These are phyloP conservation scores for Episyrphus balteatus DNA, from an alignment of 1,140 invertebrate species.

Conservation along the genomic window DNA sequence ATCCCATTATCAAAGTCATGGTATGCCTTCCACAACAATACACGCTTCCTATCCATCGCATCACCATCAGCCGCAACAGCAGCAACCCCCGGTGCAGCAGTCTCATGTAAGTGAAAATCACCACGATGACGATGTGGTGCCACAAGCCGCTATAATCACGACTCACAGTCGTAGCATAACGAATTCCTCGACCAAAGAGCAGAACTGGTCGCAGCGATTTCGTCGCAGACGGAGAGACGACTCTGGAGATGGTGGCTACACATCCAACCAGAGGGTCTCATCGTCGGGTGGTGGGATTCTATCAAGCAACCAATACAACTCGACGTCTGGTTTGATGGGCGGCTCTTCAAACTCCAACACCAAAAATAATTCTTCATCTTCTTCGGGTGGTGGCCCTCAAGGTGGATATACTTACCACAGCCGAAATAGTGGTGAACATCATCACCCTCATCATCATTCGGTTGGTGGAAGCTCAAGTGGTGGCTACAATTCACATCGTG, in stretches of 20 bases:
- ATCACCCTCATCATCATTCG: constrained; percentile 13
- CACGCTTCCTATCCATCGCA: constrained; percentile 21
- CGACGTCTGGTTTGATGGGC: too few species aligned
- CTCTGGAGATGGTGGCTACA: too few species aligned
- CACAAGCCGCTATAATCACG: constrained; percentile 5
- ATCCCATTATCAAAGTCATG: constrained; percentile 19
- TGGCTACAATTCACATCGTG: constrained; percentile 14
- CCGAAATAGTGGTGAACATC: constrained; percentile 3
- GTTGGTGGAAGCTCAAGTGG: constrained; percentile 12
- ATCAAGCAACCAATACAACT: too few species aligned
- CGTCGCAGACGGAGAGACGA: too few species aligned
- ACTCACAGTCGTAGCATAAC: constrained; percentile 15
- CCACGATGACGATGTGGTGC: constrained; percentile 9
- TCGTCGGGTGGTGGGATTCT: too few species aligned
- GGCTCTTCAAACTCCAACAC: background rate
- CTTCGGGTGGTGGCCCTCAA: constrained; percentile 6
- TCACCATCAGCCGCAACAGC: constrained; percentile 5
- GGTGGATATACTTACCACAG: background rate
- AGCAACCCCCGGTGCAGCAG: constrained; percentile 8
- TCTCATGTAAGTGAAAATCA: constrained; percentile 9
- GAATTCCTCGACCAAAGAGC: constrained; percentile 6
- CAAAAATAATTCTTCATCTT: constrained; percentile 4
- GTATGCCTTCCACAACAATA: constrained; percentile 24
- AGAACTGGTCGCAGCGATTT: too few species aligned
- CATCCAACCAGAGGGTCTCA: too few species aligned